A percentile compares a stretch with the other conserved stretches of the same genome.
Conservation (phyloP, 2,888 invertebrate genomes). For the Buathra laborator region DNA sequence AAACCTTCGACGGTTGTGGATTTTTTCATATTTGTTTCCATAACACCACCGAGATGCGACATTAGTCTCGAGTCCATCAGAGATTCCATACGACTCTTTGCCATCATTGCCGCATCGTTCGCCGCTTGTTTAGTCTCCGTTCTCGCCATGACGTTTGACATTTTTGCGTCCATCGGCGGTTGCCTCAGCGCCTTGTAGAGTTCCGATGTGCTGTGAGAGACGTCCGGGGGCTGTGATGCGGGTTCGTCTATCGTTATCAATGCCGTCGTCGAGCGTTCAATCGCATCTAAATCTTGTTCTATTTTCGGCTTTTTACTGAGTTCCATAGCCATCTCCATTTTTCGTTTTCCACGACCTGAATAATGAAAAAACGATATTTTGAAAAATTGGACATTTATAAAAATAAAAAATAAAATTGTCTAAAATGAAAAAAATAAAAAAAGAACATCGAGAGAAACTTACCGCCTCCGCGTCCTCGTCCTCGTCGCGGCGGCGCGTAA, state of each 20-base stretch:
- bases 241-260: constrained; percentile 80
- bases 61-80: constrained; percentile 65
- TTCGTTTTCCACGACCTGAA: constrained; percentile 82
- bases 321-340: constrained; percentile 74
- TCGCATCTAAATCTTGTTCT: constrained; percentile 79
- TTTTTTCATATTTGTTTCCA: constrained; percentile 57
- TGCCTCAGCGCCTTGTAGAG: constrained; percentile 80
- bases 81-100: constrained; percentile 42
- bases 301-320: constrained; percentile 77
- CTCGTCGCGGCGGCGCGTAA: constrained; percentile 83
- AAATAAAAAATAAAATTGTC: background rate
- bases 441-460: constrained; percentile 47
- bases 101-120: constrained; percentile 47
- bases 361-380: background rate
- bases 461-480: constrained; percentile 82
- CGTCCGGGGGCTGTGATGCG: constrained; percentile 24
- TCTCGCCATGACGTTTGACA: constrained; percentile 61
- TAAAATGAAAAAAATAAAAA: background rate
- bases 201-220: constrained; percentile 74
- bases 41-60: constrained; percentile 66
- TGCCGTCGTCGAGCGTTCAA: constrained; percentile 80
- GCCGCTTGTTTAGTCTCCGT: constrained; percentile 62
- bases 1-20: constrained; percentile 46
- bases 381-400: too few relatives aligned
- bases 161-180: constrained; percentile 74